phyloP scores from a whole-genome alignment of 2,113 vertebrate species.

The Neopipo cinnamomea region DNA sequence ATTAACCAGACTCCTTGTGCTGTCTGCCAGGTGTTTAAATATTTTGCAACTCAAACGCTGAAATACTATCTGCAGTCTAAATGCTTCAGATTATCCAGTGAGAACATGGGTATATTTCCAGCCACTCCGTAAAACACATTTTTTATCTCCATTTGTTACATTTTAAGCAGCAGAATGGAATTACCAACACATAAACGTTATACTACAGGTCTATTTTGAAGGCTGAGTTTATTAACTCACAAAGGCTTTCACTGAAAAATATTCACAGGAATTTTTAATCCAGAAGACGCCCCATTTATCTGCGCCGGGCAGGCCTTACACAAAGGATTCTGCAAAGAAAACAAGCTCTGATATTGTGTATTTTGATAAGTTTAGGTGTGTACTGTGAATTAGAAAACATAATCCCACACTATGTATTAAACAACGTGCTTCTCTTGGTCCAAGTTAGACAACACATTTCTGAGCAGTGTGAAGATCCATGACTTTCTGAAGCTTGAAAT shows the following conservation, averaged over 20 bases:
- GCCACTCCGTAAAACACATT: background rate
- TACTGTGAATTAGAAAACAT: background rate
- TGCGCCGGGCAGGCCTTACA: background rate
- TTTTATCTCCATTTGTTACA: background rate
- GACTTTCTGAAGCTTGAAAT: background rate
- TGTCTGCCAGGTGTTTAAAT: conserved; percentile 33
- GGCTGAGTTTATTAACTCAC: background rate
- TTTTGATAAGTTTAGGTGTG: background rate
- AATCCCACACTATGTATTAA: background rate
- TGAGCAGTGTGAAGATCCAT: background rate
- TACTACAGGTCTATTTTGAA: background rate
- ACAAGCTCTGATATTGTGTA: background rate
- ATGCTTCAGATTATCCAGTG: background rate
- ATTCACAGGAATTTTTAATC: background rate
- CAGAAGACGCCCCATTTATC: background rate
- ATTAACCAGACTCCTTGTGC: conserved; percentile 34
- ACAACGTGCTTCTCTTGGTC: background rate
- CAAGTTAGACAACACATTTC: background rate
- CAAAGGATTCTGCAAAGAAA: background rate
- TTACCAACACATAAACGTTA: background rate
- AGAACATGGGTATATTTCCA: background rate
- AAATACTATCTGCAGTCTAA: background rate
- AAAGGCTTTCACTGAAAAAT: background rate
- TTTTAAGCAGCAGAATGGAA: background rate
- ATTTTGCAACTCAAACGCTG: conserved; percentile 2